These are phyloP conservation scores for Phrynosoma blainvillii DNA, from an alignment of 2,113 vertebrate species.

Conservation along the genomic window DNA sequence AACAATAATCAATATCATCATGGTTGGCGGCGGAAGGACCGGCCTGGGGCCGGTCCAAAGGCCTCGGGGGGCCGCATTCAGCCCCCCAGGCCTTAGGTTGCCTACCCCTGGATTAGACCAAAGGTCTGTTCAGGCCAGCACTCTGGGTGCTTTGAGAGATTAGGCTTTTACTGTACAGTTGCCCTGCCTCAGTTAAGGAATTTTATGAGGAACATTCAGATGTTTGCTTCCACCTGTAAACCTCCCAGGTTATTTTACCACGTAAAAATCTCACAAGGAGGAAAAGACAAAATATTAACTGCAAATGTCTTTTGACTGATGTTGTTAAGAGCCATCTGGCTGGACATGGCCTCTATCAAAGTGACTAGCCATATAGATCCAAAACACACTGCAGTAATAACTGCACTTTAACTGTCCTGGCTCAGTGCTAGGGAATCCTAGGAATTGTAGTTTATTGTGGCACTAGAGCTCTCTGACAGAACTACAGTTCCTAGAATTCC, in stretches of 20 bases:
- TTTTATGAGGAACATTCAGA: not conserved
- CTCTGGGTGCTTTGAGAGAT: not conserved
- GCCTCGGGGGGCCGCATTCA: too few relatives aligned
- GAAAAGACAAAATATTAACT: not conserved
- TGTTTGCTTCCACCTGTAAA: not conserved
- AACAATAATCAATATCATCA: too few relatives aligned
- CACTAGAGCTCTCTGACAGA: too few relatives aligned
- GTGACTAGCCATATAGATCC: not conserved
- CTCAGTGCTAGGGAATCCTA: too few relatives aligned
- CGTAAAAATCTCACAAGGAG: not conserved
- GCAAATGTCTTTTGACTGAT: not conserved
- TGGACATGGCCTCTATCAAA: not conserved
- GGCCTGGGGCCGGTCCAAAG: too few relatives aligned
- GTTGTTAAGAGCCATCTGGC: not conserved
- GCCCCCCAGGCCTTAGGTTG: too few relatives aligned
- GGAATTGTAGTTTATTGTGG: too few relatives aligned
- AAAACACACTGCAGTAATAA: too few relatives aligned
- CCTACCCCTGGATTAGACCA: too few relatives aligned
- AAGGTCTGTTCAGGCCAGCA: not conserved
- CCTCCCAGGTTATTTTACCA: not conserved
- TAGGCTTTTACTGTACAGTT: not conserved
- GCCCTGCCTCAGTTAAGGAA: not conserved
- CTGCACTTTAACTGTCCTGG: too few relatives aligned
- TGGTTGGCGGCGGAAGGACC: too few relatives aligned
- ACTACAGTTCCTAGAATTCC: too few relatives aligned